Evolutionary conservation across 2,797 vertebrate species (phyloP).

Genomic region (Basileuterus tristriatus): DNA sequence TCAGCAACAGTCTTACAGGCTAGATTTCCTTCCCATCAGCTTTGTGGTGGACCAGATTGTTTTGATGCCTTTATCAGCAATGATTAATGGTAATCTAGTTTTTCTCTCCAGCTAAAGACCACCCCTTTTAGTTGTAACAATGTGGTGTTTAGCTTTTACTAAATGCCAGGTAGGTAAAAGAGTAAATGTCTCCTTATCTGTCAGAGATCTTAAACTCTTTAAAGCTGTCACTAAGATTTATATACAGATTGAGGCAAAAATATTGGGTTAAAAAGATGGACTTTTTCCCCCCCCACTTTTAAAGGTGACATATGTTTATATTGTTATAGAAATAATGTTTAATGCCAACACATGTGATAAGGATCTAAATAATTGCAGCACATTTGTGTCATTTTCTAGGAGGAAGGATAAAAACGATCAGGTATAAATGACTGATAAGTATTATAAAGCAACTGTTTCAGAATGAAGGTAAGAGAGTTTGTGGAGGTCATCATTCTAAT

Average conservation of each 20-base stretch:
- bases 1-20: not conserved
- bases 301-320: not conserved
- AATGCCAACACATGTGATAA: not conserved
- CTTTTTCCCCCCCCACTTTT: fast-evolving
- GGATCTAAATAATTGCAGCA: not conserved
- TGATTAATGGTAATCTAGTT: not conserved
- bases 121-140: not conserved
- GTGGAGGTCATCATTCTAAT: not conserved
- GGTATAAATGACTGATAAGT: not conserved
- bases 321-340: not conserved
- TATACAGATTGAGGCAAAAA: not conserved
- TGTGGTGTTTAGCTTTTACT: not conserved
- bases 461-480: not conserved
- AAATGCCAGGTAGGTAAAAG: not conserved
- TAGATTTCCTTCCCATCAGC: not conserved
- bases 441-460: not conserved
- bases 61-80: not conserved
- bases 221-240: not conserved
- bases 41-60: not conserved
- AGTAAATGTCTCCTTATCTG: not conserved
- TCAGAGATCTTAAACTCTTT: not conserved
- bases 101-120: not conserved
- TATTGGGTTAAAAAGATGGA: not conserved
- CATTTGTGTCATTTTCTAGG: not conserved
- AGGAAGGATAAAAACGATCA: not conserved